Base-by-base conservation (phyloP, 1,140 invertebrate genomes). In the Heliconius congener region DNA sequence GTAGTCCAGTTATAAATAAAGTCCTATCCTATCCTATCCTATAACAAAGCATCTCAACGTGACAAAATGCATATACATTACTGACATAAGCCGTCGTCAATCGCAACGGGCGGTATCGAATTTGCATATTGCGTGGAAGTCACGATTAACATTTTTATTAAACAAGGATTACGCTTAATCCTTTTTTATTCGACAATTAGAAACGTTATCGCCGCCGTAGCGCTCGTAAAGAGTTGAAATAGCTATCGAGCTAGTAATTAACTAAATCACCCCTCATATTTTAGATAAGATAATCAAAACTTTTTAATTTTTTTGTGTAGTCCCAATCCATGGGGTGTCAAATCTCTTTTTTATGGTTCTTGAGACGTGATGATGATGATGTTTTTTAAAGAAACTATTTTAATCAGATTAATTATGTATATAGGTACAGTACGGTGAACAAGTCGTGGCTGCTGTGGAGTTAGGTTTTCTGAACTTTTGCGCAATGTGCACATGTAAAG, bases 111-210 rank as follows among this genome's bases (percentile, higher is more conserved):
- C 84, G 86, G 84, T 74, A 88, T 91, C 87, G 89, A 79, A 94
- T 94, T 94, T 85, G 91, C 92, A 94, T 94, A 90, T 74, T 88
- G 81, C 87, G 87, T 87, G 87, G 82, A 91, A 90, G 92, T 93
- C 88, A 88, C 88, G 86, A 93, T 94, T 93, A 93, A 94, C 92
- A 94, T 94, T 94, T 93, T 94, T 93, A 93, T 92, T 93, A 92
- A 92, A 91, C 86, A 91, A 90, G 93, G 92, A 94, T 93, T 91
- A 92, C 77, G 74, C 52, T 81, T 93, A 94, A 94, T 94, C 93
- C 93, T 92, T 93, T 90, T 94, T 94, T 94, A 94, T 91, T 93
- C 84, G 91, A 92, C 91, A 93, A 93, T 93, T 93, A 93, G 91
- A 91, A 85, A 88, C 87, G 90, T 90, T 94, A 94, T 93, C 91